Evolutionary conservation across 30 jellyfish, hydroid and myxozoan genomes (phyloP), one percentile per base, ranked within the genome.

Genomic region (Aurelia aurita complex sp. Pacific): DNA sequence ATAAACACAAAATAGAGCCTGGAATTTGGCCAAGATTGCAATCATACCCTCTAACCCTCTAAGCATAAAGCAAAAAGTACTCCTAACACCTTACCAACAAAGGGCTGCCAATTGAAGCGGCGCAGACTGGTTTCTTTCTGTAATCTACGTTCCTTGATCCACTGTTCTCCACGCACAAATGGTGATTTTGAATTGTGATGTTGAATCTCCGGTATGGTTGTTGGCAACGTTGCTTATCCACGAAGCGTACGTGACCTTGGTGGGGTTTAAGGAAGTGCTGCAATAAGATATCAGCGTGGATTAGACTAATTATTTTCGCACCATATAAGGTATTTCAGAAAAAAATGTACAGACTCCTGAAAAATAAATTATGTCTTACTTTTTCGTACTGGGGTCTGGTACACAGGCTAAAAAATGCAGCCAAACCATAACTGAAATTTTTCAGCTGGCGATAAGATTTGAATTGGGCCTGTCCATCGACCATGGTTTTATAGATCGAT

Each of bases 21-120:
- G 29, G 29, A 23, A 23, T 23, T 23, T 23, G 29, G 29, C 29
- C 29, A 23, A 23, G 29, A 23, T 23, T 23, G 29, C 29, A 23
- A 23, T 23, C 29, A 23, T 23, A 23, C 29, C 29, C 50, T 4
- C 50, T 40, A 3, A 40, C 52, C 52, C 52, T 40, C 52, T 1
- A 9, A 40, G 52, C 52, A 40, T 9, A 40, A 40, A 40, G 6
- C 6, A 9, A 40, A 40, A 2, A 40, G 8, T 40, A 3, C 6
- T 40, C 52, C 15, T 5, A 46, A 46, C 57, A 6, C 3, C 96
- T 53, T 43, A 88, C 96, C 91, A 88, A 12, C 23, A 88, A 78
- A 15, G 96, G 96, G 63, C 91, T 79, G 38, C 96, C 96, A 15
- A 69, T 59, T 1, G 87, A 51, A 36, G 88, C 96, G 14, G 83